Evolutionary conservation across 2,113 vertebrate species (phyloP).

Genomic region (Chascanopsetta lugubris): DNA sequence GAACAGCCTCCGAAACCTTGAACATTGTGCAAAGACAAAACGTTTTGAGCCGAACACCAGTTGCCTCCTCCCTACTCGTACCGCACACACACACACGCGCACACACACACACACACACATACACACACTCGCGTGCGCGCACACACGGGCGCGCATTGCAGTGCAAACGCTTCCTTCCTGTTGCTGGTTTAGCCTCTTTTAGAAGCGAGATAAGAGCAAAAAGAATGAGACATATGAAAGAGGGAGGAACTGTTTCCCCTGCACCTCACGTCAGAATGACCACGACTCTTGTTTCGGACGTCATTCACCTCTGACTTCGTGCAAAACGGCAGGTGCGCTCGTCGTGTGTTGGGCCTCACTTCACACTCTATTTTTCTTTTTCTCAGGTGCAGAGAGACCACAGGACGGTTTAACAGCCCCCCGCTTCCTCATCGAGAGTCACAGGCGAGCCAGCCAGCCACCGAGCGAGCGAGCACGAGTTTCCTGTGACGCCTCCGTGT

Average conservation of each 20-base stretch:
- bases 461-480: slow-evolving; percentile 30
- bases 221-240: slow-evolving; percentile 41
- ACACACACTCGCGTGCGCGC: not conserved
- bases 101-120: slow-evolving; percentile 7
- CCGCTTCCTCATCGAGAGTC: slow-evolving; percentile 72
- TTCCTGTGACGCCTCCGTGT: slow-evolving; percentile 72
- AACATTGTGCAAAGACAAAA: slow-evolving; percentile 52
- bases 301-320: not conserved
- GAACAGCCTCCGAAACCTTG: slow-evolving; percentile 45
- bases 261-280: slow-evolving; percentile 1
- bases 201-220: slow-evolving; percentile 73
- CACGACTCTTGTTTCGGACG: not conserved
- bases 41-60: slow-evolving; percentile 49
- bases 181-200: slow-evolving; percentile 73
- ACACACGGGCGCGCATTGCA: slow-evolving; percentile 48
- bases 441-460: slow-evolving; percentile 39
- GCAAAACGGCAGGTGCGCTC: slow-evolving; percentile 13
- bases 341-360: too few relatives aligned
- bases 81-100: slow-evolving; percentile 1
- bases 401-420: slow-evolving; percentile 66
- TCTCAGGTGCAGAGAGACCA: slow-evolving; percentile 64
- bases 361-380: slow-evolving; percentile 18
- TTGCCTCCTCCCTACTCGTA: slow-evolving; percentile 34
- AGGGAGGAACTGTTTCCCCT: slow-evolving; percentile 5
- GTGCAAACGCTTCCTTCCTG: slow-evolving; percentile 79